Evolutionary conservation across 2,113 vertebrate genomes (phyloP).

Genomic region (Charadrius vociferus): DNA sequence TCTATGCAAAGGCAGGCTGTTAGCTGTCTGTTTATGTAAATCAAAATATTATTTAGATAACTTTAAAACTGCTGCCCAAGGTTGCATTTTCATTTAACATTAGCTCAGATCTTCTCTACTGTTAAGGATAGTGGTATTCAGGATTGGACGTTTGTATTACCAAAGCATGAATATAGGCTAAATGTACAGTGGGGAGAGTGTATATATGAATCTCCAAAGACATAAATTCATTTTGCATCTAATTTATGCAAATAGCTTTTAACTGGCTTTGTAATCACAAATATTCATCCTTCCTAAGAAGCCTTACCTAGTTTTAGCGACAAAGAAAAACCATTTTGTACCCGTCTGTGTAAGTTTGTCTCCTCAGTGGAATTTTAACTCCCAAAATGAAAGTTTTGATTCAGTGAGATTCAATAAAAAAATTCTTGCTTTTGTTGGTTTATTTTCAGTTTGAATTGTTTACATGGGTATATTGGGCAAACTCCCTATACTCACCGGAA

Average conservation of each 20-base stretch:
- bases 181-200: not conserved
- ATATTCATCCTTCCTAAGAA: not conserved
- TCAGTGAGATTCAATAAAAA: not conserved
- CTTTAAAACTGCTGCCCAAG: not conserved
- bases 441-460: not conserved
- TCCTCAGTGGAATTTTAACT: not conserved
- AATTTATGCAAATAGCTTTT: not conserved
- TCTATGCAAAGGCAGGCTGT: not conserved
- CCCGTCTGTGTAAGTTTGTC: not conserved
- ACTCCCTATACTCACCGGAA: not conserved
- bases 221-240: not conserved
- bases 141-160: not conserved
- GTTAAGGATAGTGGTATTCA: not conserved
- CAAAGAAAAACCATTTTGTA: not conserved
- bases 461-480: not conserved
- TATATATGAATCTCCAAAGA: not conserved
- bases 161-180: not conserved
- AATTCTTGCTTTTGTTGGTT: not conserved
- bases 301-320: not conserved
- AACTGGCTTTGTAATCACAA: not conserved
- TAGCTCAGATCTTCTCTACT: not conserved
- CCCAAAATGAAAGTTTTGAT: not conserved
- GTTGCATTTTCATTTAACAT: not conserved
- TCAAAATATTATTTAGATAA: not conserved
- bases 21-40: not conserved